Conservation (phyloP, 2,113 vertebrate genomes). For the Egretta garzetta region DNA sequence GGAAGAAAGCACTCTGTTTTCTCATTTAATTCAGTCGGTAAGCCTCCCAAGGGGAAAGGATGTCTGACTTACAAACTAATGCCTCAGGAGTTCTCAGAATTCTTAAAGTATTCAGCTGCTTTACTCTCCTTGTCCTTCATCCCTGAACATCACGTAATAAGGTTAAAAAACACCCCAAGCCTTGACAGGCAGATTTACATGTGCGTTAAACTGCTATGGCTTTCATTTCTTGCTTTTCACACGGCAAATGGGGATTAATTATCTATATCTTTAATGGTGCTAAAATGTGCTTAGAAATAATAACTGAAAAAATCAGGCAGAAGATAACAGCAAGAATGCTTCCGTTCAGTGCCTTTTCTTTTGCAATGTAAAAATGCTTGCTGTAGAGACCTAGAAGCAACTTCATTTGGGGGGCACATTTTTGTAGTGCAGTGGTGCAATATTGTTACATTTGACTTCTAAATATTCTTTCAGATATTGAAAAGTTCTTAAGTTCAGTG, state of each 20-base stretch:
- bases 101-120: not conserved
- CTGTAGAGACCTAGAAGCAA: not conserved
- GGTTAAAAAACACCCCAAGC: not conserved
- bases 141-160: not conserved
- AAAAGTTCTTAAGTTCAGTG: not conserved
- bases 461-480: not conserved
- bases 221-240: conserved; percentile 22
- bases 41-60: not conserved
- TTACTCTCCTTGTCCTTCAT: conserved; percentile 2
- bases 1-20: not conserved
- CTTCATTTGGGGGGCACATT: not conserved
- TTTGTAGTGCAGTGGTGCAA: not conserved
- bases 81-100: not conserved
- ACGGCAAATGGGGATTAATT: conserved; percentile 40
- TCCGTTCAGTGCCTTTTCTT: not conserved
- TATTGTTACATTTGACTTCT: not conserved
- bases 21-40: not conserved
- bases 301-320: not conserved
- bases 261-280: not conserved
- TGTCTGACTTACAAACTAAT: not conserved
- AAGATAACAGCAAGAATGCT: not conserved
- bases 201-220: not conserved
- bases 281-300: conserved; percentile 1
- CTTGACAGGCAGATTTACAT: not conserved
- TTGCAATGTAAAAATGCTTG: not conserved